Evolutionary conservation across 2,888 invertebrate genomes (phyloP).

Genomic region (Brachyopa scutellaris): DNA sequence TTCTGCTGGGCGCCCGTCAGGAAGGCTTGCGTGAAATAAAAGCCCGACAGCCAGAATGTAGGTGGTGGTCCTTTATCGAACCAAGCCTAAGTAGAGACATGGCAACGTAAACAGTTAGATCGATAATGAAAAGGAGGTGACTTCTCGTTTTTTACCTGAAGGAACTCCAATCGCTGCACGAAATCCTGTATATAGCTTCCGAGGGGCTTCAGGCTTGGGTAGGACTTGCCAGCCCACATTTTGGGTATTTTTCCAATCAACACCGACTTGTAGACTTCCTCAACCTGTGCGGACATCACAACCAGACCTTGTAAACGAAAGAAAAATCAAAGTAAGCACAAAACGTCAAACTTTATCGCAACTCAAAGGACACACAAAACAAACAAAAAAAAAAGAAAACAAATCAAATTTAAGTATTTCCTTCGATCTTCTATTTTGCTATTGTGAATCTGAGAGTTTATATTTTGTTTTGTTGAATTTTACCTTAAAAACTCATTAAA

Average conservation of each 20-base stretch:
- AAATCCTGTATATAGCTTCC: conserved; percentile 94
- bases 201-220: conserved; percentile 95
- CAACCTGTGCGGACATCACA: conserved; percentile 92
- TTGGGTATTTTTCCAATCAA: conserved; percentile 91
- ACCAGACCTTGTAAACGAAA: conserved; percentile 86
- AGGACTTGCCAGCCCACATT: conserved; percentile 93
- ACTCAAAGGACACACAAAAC: conserved; percentile 15
- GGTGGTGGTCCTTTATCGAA: conserved; percentile 90
- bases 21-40: conserved; percentile 97
- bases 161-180: conserved; percentile 90
- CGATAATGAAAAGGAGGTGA: conserved; percentile 10
- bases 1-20: conserved; percentile 96
- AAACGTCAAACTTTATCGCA: conserved; percentile 50
- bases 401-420: conserved; percentile 42
- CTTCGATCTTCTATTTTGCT: conserved; percentile 44
- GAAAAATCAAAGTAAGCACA: conserved; percentile 18
- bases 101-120: conserved; percentile 55
- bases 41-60: conserved; percentile 95
- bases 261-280: conserved; percentile 92
- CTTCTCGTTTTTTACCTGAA: conserved; percentile 86
- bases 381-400: conserved; percentile 43
- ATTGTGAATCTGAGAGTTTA: background rate
- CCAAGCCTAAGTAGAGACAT: conserved; percentile 84
- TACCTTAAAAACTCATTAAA: conserved; percentile 51
- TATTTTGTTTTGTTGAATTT: background rate